phyloP scores from a whole-genome alignment of 2,113 vertebrate genomes.

The Lepisosteus osseus region DNA sequence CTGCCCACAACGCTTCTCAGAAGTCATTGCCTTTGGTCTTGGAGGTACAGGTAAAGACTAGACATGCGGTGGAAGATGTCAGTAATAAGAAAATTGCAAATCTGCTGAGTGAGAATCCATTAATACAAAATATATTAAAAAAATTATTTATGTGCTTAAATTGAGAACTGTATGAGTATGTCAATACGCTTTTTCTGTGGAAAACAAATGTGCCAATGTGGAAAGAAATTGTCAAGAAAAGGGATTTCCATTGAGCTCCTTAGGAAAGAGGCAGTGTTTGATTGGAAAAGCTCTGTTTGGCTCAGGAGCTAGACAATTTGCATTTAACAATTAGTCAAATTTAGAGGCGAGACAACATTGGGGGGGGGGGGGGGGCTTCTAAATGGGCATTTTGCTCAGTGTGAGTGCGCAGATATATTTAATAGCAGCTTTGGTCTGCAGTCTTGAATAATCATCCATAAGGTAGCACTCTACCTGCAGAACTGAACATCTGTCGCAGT shows the following conservation, averaged over 20 bases:
- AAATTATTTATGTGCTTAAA: no score
- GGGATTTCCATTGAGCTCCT: no score
- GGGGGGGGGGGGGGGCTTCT: background rate
- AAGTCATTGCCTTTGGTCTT: conserved; percentile 15
- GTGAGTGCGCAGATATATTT: conserved; percentile 9
- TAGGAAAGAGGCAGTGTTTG: no score
- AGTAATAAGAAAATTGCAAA: no score
- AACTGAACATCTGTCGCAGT: background rate
- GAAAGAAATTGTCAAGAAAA: no score
- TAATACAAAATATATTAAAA: no score
- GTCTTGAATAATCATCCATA: background rate
- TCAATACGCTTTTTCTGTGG: no score
- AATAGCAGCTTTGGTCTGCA: conserved; percentile 1
- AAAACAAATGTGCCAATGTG: no score
- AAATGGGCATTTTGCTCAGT: conserved; percentile 26
- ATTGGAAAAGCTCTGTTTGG: no score
- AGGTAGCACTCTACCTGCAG: conserved; percentile 8
- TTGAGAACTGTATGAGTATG: no score
- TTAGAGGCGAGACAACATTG: background rate
- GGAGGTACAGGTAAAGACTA: background rate
- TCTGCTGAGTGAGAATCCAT: no score
- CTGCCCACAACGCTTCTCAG: background rate
- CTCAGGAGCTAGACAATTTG: background rate
- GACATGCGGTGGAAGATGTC: background rate
- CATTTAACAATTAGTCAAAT: conserved; percentile 7